Percentiles rank a stretch among this genome's conserved stretches.
Evolutionary conservation across 2,113 vertebrate species (phyloP).

Genomic region (Gnathonemus longibarbis): DNA sequence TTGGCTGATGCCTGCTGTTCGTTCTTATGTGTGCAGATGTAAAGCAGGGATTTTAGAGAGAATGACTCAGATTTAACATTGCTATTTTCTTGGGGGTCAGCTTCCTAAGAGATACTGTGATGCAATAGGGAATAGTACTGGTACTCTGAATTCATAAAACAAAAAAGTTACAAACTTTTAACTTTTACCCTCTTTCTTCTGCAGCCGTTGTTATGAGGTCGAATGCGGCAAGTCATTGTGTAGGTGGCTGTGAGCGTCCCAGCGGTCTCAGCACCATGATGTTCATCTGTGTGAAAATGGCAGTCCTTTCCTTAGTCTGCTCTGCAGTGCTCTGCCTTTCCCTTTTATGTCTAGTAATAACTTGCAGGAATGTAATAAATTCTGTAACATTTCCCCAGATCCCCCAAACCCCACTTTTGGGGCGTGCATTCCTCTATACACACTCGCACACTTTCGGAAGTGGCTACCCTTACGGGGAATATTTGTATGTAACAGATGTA

Average conservation of each 20-base stretch:
- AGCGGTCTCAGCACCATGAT: neutral
- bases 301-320: neutral
- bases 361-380: neutral
- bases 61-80: neutral
- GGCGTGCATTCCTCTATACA: neutral
- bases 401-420: neutral
- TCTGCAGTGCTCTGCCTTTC: neutral
- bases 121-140: neutral
- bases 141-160: neutral
- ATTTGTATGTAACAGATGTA: neutral
- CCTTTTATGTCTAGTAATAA: neutral
- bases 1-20: neutral
- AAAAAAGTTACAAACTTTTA: neutral
- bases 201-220: neutral
- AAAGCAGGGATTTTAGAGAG: neutral
- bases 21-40: neutral
- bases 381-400: neutral
- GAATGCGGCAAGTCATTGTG: neutral
- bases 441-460: neutral
- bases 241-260: neutral
- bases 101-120: neutral
- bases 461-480: neutral
- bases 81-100: neutral
- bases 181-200: neutral
- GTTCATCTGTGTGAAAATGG: neutral